A percentile compares a stretch with the other conserved stretches of the same genome.
Evolutionary conservation across 1,140 invertebrate genomes (phyloP).

Genomic region (Zophobas atratus): DNA sequence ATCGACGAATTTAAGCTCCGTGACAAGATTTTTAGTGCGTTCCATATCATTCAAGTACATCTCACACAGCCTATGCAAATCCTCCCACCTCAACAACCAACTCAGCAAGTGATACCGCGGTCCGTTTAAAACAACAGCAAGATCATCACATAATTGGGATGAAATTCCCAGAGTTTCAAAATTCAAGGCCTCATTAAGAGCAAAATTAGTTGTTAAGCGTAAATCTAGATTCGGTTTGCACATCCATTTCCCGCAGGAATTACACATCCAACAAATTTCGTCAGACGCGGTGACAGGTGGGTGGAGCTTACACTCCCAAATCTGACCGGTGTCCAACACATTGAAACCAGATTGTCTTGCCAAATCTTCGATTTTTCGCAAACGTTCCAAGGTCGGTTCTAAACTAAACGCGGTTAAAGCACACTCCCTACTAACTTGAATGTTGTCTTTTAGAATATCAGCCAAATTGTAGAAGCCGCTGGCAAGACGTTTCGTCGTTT

Average conservation of each 20-base stretch:
- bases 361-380: slow-evolving; percentile 71
- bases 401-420: slow-evolving; percentile 78
- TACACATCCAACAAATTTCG: slow-evolving; percentile 62
- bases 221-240: slow-evolving; percentile 59
- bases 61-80: slow-evolving; percentile 73
- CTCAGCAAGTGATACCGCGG: slow-evolving; percentile 76
- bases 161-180: slow-evolving; percentile 72
- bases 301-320: slow-evolving; percentile 65
- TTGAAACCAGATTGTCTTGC: slow-evolving; percentile 72
- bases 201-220: slow-evolving; percentile 62
- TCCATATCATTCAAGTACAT: slow-evolving; percentile 75
- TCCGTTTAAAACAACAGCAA: slow-evolving; percentile 74
- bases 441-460: slow-evolving; percentile 71
- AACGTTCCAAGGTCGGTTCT: slow-evolving; percentile 72
- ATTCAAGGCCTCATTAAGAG: slow-evolving; percentile 63
- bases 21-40: slow-evolving; percentile 73
- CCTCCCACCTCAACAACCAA: slow-evolving; percentile 75
- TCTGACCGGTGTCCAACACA: slow-evolving; percentile 62
- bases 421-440: slow-evolving; percentile 75
- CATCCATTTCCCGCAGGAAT: slow-evolving; percentile 63
- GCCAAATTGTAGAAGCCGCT: slow-evolving; percentile 74
- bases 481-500: slow-evolving; percentile 72
- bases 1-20: slow-evolving; percentile 76
- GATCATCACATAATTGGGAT: slow-evolving; percentile 74
- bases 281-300: slow-evolving; percentile 59